phyloP scores from a whole-genome alignment of 2,888 invertebrate genomes.

The Pollenia amentaria region DNA sequence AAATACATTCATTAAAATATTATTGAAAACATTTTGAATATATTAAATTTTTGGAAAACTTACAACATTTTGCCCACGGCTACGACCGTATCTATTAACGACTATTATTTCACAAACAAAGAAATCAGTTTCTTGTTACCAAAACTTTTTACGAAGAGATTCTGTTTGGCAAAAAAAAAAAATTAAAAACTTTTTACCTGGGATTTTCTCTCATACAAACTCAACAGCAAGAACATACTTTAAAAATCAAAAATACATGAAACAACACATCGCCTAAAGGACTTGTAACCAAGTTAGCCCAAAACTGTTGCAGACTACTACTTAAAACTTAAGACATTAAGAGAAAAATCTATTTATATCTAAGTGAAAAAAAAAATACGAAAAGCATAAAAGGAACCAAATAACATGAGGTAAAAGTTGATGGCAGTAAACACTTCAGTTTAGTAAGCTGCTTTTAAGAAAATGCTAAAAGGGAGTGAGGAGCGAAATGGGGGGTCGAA shows the following conservation, averaged over 20 bases:
- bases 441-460: slow-evolving; percentile 33
- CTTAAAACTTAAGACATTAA: slow-evolving; percentile 68
- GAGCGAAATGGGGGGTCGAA: not conserved
- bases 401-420: slow-evolving; percentile 49
- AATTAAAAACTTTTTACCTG: not conserved
- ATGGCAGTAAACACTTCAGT: slow-evolving; percentile 60
- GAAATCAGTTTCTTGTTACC: slow-evolving; percentile 13
- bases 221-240: too few species aligned
- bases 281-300: slow-evolving; percentile 54
- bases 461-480: not conserved
- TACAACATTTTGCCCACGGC: not conserved
- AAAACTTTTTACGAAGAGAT: not conserved
- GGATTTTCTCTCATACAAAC: not conserved
- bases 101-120: slow-evolving; percentile 23
- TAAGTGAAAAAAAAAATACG: slow-evolving; percentile 8
- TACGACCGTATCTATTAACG: slow-evolving; percentile 5
- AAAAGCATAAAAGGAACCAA: not conserved
- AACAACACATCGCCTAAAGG: slow-evolving; percentile 24
- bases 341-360: slow-evolving; percentile 50
- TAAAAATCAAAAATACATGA: not conserved
- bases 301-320: slow-evolving; percentile 59
- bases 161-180: not conserved
- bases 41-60: slow-evolving; percentile 9
- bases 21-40: too few species aligned
- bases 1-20: too few species aligned